Evolutionary conservation across 2,888 invertebrate genomes (phyloP).

Genomic region (Andrena fulva): DNA sequence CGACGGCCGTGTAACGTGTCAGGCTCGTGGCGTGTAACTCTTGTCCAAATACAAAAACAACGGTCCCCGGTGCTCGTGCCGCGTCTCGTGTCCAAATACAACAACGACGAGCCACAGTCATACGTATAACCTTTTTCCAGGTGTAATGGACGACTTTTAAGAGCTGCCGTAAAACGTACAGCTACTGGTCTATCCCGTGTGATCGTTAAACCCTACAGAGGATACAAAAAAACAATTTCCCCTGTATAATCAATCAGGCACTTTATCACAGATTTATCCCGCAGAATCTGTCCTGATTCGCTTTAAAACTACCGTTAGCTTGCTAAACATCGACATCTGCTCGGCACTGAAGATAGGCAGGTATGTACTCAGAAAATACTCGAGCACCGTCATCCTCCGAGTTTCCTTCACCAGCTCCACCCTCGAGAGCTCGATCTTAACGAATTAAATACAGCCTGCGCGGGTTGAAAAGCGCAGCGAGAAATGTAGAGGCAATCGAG

Average conservation of each 20-base stretch:
- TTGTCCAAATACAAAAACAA: slow-evolving; percentile 41
- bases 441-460: slow-evolving; percentile 9
- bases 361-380: slow-evolving; percentile 14
- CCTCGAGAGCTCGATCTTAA: slow-evolving; percentile 3
- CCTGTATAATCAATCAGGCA: neutral
- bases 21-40: slow-evolving; percentile 11
- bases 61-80: neutral
- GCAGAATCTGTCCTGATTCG: slow-evolving; percentile 6
- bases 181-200: neutral
- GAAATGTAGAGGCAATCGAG: neutral
- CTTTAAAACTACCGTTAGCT: neutral
- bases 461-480: neutral
- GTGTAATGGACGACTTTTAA: slow-evolving; percentile 5
- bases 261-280: neutral
- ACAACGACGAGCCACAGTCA: neutral
- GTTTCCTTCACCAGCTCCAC: neutral
- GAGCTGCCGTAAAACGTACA: neutral
- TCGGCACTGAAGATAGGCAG: slow-evolving; percentile 1
- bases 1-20: slow-evolving; percentile 31
- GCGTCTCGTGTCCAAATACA: slow-evolving; percentile 2
- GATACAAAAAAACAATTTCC: neutral
- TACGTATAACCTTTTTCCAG: neutral
- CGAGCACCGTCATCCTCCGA: neutral
- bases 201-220: neutral
- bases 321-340: slow-evolving; percentile 11